Evolutionary conservation across 2,888 invertebrate genomes (phyloP), one percentile per base, ranked within the genome.

Genomic region (Caenorhabditis angaria): DNA sequence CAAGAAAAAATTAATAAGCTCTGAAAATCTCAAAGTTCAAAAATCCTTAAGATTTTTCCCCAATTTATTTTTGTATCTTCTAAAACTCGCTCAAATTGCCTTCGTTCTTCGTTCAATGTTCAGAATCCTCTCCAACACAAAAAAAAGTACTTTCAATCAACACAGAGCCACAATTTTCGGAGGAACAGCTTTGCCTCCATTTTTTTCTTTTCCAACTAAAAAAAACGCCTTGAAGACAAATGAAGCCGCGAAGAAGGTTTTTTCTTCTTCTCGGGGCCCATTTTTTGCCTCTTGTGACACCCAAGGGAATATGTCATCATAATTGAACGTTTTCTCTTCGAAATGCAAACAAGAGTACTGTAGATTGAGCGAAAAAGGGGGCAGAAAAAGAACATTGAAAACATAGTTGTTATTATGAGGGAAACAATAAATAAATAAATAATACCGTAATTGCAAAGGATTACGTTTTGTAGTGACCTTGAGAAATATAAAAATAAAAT

Each of bases 231-330:
- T 51, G 51, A 51, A 28, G 54, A 54, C 28, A 54, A 54, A 54
- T 27, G 28, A 54, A 28, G 10, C 41, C 18, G 41, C 41, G 41
- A 41, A 32, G 48, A 60, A 48, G 56, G 32, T 28, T 65, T 65
- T 61, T n/a, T n/a, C n/a, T n/a, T n/a, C n/a, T n/a, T n/a, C n/a
- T n/a, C n/a, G n/a, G n/a, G n/a, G n/a, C n/a, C n/a, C n/a, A n/a
- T n/a, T n/a, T n/a, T n/a, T n/a, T n/a, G n/a, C n/a, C n/a, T n/a
- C n/a, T n/a, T 65, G 70, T 65, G 70, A 70, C 70, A 70, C 70
- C 66, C 70, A 8, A 50, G 70, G 70, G 70, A 70, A 60, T 71
- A 41, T 59, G 65, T 63, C 70, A 66, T 71, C 70, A 66, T 66
- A 71, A 66, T 71, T 71, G 66, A 71, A 63, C 62, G 54, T 54